Percentiles rank a stretch among this genome's conserved stretches.
phyloP scores from a whole-genome alignment of 1,140 invertebrate species.

The Cydia strobilella region DNA sequence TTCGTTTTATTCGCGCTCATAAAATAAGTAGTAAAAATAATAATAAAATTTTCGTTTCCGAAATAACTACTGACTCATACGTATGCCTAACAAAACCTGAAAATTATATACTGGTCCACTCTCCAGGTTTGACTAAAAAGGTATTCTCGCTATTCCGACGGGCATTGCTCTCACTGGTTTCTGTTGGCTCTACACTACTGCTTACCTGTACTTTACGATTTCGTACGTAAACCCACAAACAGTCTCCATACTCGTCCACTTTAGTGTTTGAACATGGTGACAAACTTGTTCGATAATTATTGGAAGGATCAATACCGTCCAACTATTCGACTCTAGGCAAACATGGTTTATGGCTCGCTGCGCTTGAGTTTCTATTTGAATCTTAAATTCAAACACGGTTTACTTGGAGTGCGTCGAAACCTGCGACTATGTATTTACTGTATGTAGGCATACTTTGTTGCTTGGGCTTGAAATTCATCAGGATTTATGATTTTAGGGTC shows the following conservation, averaged over 20 bases:
- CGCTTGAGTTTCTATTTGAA: conserved; percentile 74
- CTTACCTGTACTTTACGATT: conserved; percentile 65
- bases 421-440: conserved; percentile 12
- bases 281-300: conserved; percentile 80
- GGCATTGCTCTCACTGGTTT: conserved; percentile 54
- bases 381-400: conserved; percentile 68
- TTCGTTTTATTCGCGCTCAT: no score
- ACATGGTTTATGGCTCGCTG: conserved; percentile 69
- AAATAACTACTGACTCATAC: no score
- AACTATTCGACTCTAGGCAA: conserved; percentile 74
- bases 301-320: conserved; percentile 78
- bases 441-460: no score
- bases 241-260: conserved; percentile 67
- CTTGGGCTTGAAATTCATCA: no score
- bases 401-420: conserved; percentile 52
- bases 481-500: no score
- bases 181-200: conserved; percentile 73
- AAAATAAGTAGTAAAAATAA: background rate
- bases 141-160: conserved; percentile 36
- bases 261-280: conserved; percentile 73
- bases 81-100: background rate
- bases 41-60: no score
- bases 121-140: background rate
- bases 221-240: conserved; percentile 71
- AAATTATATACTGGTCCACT: conserved; percentile 18